Evolutionary conservation across 2,797 vertebrate genomes (phyloP).

Genomic region (Hylomyscus alleni): DNA sequence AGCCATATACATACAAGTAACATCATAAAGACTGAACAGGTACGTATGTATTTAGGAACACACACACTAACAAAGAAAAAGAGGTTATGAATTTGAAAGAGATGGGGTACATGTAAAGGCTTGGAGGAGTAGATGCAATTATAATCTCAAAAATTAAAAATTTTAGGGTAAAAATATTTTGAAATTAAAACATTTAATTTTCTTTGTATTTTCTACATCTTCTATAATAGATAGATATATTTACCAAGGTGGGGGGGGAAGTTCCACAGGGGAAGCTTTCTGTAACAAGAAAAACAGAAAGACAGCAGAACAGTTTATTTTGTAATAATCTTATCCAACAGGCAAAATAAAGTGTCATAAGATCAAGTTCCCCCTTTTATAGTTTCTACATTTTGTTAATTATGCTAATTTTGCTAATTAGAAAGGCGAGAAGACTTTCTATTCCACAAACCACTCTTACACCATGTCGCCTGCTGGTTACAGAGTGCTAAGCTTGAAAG

Average conservation of each 20-base stretch:
- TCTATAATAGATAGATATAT: neutral
- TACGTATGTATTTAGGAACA: neutral
- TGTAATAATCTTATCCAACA: neutral
- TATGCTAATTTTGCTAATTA: neutral
- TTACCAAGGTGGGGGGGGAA: neutral
- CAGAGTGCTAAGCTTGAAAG: neutral
- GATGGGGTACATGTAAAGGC: neutral
- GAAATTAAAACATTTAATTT: neutral
- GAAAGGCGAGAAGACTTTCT: neutral
- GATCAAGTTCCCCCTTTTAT: neutral
- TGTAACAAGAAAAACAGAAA: constrained; percentile 52
- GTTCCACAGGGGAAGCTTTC: neutral
- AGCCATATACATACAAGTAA: neutral
- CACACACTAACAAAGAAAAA: neutral
- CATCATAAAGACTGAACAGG: no score
- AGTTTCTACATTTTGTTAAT: neutral
- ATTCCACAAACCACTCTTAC: neutral
- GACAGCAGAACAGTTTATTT: constrained; percentile 32
- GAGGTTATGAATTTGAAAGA: neutral
- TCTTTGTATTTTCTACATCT: constrained; percentile 31
- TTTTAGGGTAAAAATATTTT: neutral
- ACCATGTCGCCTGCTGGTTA: neutral
- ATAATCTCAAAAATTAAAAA: neutral
- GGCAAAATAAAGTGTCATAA: constrained; percentile 25
- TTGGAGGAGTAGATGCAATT: neutral